A percentile compares a stretch with the other conserved stretches of the same genome.
These are phyloP conservation scores for Parascotia fuliginaria DNA, from an alignment of 2,888 invertebrate genomes.

Conservation along the genomic window DNA sequence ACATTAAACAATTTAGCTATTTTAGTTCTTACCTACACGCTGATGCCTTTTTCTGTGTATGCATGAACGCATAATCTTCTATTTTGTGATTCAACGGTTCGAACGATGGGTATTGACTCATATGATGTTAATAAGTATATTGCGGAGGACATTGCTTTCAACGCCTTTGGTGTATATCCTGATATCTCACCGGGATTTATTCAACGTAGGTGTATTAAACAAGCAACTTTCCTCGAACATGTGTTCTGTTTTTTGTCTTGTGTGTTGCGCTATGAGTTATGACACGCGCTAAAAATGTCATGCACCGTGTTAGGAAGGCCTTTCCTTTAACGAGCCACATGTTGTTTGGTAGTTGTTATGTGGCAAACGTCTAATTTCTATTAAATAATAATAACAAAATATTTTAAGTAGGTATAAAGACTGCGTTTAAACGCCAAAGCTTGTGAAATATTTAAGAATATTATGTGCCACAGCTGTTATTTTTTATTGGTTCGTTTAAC, in stretches of 20 bases:
- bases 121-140: conserved; percentile 32
- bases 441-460: conserved; percentile 7
- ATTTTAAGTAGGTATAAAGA: too few relatives aligned
- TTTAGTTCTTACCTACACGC: too few relatives aligned
- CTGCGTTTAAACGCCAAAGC: too few relatives aligned
- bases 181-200: neutral
- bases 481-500: conserved; percentile 42
- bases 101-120: conserved; percentile 52
- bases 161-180: neutral
- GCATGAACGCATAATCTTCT: too few relatives aligned
- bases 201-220: neutral
- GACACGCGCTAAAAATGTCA: conserved; percentile 27
- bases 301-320: conserved; percentile 25
- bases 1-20: too few relatives aligned
- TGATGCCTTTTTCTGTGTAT: too few relatives aligned
- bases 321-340: conserved; percentile 19
- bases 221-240: conserved; percentile 1
- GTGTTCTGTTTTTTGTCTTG: conserved; percentile 13
- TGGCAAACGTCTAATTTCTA: too few relatives aligned
- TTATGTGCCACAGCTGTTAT: conserved; percentile 28
- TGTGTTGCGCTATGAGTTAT: conserved; percentile 11
- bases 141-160: too few relatives aligned
- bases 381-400: too few relatives aligned
- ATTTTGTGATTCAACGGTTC: conserved; percentile 64
- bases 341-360: conserved; percentile 5